phyloP scores from a whole-genome alignment of 2,113 vertebrate genomes.

The Peromyscus maniculatus region DNA sequence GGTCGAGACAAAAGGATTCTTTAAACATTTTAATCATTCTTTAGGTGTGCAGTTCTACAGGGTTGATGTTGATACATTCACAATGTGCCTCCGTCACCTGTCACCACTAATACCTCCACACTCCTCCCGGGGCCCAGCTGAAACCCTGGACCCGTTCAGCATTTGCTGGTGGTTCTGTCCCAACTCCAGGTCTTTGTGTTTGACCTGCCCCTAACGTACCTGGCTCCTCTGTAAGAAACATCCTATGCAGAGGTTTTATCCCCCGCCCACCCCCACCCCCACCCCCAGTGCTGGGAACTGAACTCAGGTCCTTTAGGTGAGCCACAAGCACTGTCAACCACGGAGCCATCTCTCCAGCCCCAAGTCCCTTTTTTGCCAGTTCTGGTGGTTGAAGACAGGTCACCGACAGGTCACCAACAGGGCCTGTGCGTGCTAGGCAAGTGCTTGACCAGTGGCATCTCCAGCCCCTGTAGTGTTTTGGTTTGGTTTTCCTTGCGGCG shows the following conservation, averaged over 20 bases:
- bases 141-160: background rate
- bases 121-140: background rate
- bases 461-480: background rate
- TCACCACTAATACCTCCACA: background rate
- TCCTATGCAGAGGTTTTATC: background rate
- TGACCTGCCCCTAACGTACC: background rate
- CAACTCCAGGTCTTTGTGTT: background rate
- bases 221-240: background rate
- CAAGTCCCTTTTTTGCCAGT: background rate
- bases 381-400: background rate
- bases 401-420: no score
- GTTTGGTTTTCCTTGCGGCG: background rate
- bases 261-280: no score
- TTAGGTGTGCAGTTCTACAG: rapidly evolving
- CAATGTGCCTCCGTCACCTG: rapidly evolving
- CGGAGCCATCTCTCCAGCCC: background rate
- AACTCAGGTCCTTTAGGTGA: background rate
- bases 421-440: no score
- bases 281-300: background rate
- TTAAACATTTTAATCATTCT: background rate
- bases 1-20: background rate
- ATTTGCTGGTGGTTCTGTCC: background rate
- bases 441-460: background rate
- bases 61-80: background rate
- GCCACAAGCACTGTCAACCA: background rate